Conservation (phyloP, 2,797 vertebrate genomes). For the Pseudotriccus pelzelni region DNA sequence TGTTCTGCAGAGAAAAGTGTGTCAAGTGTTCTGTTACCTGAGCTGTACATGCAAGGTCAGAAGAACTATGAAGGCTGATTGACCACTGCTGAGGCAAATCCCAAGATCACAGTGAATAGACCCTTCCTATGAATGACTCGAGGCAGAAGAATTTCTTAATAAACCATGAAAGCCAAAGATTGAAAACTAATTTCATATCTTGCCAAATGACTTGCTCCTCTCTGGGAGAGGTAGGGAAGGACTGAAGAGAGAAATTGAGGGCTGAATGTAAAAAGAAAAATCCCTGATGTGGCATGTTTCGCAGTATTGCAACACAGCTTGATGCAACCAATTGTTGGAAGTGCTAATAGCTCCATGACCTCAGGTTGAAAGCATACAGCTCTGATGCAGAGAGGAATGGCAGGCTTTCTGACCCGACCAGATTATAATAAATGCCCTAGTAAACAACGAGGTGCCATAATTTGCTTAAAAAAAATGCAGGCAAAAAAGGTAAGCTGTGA, state of each 20-base stretch:
- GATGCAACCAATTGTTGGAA: constrained; percentile 11
- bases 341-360: background rate
- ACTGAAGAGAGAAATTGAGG: background rate
- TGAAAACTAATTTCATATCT: background rate
- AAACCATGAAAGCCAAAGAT: background rate
- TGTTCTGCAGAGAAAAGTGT: background rate
- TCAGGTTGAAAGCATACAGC: background rate
- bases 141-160: constrained; percentile 5
- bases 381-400: background rate
- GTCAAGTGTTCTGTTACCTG: background rate
- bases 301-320: constrained; percentile 26
- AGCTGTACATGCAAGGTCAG: background rate
- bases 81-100: background rate
- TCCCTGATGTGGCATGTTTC: background rate
- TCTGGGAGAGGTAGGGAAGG: background rate
- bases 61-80: background rate
- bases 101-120: background rate
- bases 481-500: background rate
- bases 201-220: background rate
- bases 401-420: background rate
- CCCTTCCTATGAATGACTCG: background rate
- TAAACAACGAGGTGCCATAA: background rate
- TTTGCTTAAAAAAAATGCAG: background rate
- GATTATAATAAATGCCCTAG: background rate
- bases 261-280: background rate